Conservation (phyloP, 2,113 vertebrate genomes). For the Microtus richardsoni region DNA sequence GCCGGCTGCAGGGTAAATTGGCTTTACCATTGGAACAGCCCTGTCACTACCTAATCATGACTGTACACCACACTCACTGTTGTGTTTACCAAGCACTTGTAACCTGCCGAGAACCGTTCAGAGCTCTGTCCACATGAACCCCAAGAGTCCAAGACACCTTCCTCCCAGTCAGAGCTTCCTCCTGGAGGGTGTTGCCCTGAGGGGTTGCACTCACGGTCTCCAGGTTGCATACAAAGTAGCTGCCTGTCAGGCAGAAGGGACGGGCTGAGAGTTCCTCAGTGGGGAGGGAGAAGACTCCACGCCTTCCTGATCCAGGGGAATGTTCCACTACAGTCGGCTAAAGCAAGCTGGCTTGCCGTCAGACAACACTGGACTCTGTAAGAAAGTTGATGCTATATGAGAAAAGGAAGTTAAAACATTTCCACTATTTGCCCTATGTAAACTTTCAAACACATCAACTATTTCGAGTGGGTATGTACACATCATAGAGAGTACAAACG, state of each 20-base stretch:
- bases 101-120: rapidly evolving
- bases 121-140: rapidly evolving
- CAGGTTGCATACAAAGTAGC: not conserved
- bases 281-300: rapidly evolving
- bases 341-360: rapidly evolving
- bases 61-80: rapidly evolving
- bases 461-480: rapidly evolving
- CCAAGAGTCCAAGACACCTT: rapidly evolving
- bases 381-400: rapidly evolving
- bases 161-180: rapidly evolving
- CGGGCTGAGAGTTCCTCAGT: rapidly evolving
- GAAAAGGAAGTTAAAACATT: not conserved
- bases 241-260: rapidly evolving
- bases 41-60: rapidly evolving
- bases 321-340: rapidly evolving
- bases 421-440: rapidly evolving
- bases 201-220: not conserved
- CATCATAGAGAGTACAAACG: rapidly evolving
- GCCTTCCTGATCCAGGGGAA: not conserved
- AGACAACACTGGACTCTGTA: rapidly evolving
- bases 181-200: rapidly evolving
- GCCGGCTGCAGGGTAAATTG: not conserved
- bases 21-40: rapidly evolving
- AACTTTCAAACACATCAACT: no score
- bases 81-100: rapidly evolving